phyloP scores from a whole-genome alignment of 2,888 invertebrate genomes.

The Cephonodes hylas region DNA sequence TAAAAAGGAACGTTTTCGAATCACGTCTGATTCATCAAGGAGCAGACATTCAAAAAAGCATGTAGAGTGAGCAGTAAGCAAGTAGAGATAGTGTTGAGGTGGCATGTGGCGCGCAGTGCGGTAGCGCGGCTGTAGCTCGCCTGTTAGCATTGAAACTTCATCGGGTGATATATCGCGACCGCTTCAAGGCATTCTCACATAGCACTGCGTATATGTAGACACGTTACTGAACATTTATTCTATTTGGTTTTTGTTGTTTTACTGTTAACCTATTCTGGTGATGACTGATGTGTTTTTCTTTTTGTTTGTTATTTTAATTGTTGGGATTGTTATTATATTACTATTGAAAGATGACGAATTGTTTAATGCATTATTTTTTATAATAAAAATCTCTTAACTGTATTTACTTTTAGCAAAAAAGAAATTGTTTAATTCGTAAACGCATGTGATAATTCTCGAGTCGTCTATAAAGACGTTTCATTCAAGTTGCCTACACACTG shows the following conservation, averaged over 20 bases:
- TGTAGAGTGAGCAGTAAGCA: neutral
- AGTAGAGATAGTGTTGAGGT: constrained; percentile 1
- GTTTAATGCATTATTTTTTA: too few relatives aligned
- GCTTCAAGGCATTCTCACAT: constrained; percentile 14
- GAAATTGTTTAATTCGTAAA: too few relatives aligned
- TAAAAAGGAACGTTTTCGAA: too few relatives aligned
- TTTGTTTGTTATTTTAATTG: too few relatives aligned
- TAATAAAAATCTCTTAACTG: too few relatives aligned
- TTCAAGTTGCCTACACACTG: too few relatives aligned
- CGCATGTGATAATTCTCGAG: too few relatives aligned
- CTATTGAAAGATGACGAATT: too few relatives aligned
- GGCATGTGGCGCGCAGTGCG: constrained; percentile 24
- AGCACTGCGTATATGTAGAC: constrained; percentile 11
- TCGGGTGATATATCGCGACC: constrained; percentile 36
- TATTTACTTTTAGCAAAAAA: too few relatives aligned
- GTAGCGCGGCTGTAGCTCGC: constrained; percentile 26
- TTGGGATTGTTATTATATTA: too few relatives aligned
- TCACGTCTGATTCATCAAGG: neutral
- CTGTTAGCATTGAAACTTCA: constrained; percentile 55
- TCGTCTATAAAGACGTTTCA: too few relatives aligned
- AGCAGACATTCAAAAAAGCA: neutral
- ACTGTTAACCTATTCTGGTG: neutral
- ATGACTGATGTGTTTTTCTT: too few relatives aligned
- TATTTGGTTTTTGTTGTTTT: neutral
- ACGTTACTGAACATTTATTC: constrained; percentile 1